Percentiles rank a stretch among this genome's conserved stretches.
These are phyloP conservation scores for Drosophila varians DNA, from an alignment of 1,140 invertebrate genomes.

Conservation along the genomic window DNA sequence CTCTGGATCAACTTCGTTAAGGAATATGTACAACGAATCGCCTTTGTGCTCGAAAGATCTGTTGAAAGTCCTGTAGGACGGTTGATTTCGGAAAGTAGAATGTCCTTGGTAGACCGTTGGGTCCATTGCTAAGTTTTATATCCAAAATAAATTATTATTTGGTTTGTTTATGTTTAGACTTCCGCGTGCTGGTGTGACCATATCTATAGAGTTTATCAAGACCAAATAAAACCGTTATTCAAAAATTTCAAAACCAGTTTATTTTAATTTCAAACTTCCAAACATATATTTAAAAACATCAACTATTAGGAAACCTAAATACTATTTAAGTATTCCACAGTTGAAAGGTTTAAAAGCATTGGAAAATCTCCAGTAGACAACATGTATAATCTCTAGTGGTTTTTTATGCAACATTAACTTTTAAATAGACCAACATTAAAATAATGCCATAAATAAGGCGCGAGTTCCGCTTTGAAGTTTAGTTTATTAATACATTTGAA, in stretches of 20 bases:
- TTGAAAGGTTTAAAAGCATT: neutral
- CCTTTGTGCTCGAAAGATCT: constrained; percentile 43
- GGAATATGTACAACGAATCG: constrained; percentile 41
- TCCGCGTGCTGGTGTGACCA: neutral
- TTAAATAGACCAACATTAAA: neutral
- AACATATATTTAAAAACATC: no score
- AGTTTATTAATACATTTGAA: neutral
- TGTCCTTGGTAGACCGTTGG: constrained; percentile 30
- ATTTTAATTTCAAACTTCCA: no score
- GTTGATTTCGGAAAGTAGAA: constrained; percentile 44
- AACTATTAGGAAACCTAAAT: no score
- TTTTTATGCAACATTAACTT: constrained; percentile 42
- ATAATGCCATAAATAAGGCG: neutral
- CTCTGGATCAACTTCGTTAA: constrained; percentile 57
- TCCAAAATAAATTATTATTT: no score
- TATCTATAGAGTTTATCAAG: neutral
- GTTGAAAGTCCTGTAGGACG: constrained; percentile 57
- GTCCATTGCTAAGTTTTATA: constrained; percentile 17
- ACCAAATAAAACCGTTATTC: neutral
- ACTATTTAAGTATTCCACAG: neutral
- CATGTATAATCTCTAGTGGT: neutral
- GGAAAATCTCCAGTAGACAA: neutral
- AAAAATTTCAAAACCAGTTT: no score
- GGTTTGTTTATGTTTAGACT: neutral
- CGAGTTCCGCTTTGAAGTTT: neutral